Evolutionary conservation across 2,888 invertebrate genomes (phyloP), one percentile per base, ranked within the genome.

Genomic region (Barypeithes pellucidus): DNA sequence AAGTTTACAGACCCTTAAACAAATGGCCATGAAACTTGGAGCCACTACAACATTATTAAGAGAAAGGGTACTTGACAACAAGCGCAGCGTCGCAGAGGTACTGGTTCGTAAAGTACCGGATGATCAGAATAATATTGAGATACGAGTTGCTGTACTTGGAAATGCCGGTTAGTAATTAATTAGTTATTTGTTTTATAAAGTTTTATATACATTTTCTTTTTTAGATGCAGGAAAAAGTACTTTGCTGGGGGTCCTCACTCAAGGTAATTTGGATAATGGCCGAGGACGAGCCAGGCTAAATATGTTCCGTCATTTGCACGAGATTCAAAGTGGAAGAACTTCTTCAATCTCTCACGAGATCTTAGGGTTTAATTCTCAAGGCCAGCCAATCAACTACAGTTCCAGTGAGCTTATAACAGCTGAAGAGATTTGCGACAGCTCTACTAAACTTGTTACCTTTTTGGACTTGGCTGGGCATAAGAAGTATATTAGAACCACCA

Each of bases 291-390:
- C 99, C 0, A 90, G 99, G 0, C 88, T 99, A 8, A 99, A 98
- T 87, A 95, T 99, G 91, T 96, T 99, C 86, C 87, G 95, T 2
- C 95, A 99, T 82, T 89, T 96, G 77, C 99, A 99, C 85, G 99
- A 99, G 85, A 96, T 99, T 67, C 93, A 94, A 84, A 92, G 94
- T 14, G 98, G 98, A 0, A 89, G 97, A 76, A 99, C 98, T 0
- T 97, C 97, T 0, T 97, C 97, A 3, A 95, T 98, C 81, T 96
- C 96, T 77, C 97, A 97, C 84, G 98, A 98, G 88, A 96, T 99
- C 78, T 90, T 99, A 5, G 99, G 99, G 8, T 99, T 99, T 85
- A 96, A 97, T 86, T 90, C 91, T 1, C 89, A 92, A 88, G 92
- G 89, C 76, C 91, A 95, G 82, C 92, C 95, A 1, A 92, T 97